Evolutionary conservation across 2,888 invertebrate species (phyloP).

Genomic region (Euproctis similis): DNA sequence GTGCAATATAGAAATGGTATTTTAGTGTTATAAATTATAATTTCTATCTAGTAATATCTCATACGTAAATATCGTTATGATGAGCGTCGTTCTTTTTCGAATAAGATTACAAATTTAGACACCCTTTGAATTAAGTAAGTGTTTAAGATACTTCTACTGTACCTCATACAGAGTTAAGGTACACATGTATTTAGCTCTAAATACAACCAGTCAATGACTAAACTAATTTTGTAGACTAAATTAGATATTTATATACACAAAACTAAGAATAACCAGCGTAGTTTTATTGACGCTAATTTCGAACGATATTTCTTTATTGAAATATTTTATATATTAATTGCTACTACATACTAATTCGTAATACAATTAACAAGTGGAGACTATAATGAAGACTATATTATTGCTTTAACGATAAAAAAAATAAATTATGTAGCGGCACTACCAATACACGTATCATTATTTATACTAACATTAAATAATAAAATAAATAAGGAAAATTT

Average conservation of each 20-base stretch:
- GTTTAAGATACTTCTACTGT: too few relatives aligned
- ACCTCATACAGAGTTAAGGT: too few relatives aligned
- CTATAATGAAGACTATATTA: conserved; percentile 44
- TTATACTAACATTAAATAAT: conserved; percentile 66
- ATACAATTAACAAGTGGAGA: conserved; percentile 43
- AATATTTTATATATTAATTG: too few relatives aligned
- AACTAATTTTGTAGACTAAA: too few relatives aligned
- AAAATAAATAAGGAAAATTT: conserved; percentile 70
- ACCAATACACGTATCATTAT: conserved; percentile 46
- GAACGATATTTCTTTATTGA: conserved; percentile 22
- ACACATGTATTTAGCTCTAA: too few relatives aligned
- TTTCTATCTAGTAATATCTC: conserved; percentile 63
- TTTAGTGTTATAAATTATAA: conserved; percentile 31
- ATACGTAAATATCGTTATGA: conserved; percentile 48
- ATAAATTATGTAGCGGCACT: conserved; percentile 58
- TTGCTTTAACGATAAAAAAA: conserved; percentile 48
- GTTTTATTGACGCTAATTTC: conserved; percentile 21
- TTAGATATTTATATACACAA: too few relatives aligned
- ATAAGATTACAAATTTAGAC: not conserved
- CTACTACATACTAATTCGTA: conserved; percentile 24
- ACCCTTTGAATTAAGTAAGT: not conserved
- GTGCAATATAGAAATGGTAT: conserved; percentile 44
- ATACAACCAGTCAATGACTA: too few relatives aligned
- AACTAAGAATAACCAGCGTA: conserved; percentile 29
- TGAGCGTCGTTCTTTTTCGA: not conserved